Conservation (phyloP, 2,113 vertebrate species). For the Micromys minutus region DNA sequence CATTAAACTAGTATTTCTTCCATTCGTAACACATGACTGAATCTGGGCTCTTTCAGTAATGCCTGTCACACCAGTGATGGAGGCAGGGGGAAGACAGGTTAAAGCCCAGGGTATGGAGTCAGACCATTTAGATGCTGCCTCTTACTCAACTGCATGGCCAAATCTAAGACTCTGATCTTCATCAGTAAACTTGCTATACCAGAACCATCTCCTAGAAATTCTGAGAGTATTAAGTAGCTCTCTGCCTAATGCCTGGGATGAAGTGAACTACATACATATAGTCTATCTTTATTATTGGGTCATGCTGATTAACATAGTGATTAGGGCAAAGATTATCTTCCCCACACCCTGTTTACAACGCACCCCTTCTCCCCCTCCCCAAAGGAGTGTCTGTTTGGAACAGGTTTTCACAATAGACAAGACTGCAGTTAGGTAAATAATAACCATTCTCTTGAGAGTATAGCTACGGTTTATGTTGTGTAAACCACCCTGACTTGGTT, state of each 20-base stretch:
- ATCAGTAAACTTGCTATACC: not conserved
- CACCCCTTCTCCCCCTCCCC: not conserved
- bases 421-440: constrained; percentile 6
- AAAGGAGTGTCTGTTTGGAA: not conserved
- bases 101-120: not conserved
- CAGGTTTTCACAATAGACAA: constrained; percentile 1
- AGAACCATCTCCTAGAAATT: not conserved
- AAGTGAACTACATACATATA: not conserved
- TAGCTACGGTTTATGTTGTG: not conserved
- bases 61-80: not conserved
- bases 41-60: constrained; percentile 5
- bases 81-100: not conserved
- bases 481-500: not conserved
- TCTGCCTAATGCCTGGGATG: not conserved
- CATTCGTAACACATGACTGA: not conserved
- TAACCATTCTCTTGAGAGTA: not conserved
- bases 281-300: not conserved
- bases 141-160: not conserved
- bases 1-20: constrained; percentile 43
- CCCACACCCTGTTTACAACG: constrained; percentile 28
- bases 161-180: not conserved
- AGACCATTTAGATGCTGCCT: not conserved
- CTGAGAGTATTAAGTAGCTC: not conserved
- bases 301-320: not conserved
- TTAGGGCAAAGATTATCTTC: not conserved